Percentiles rank a stretch among this genome's conserved stretches.
These are phyloP conservation scores for Poeciliopsis paucimaculata DNA, from an alignment of 2,797 vertebrate species.

Conservation along the genomic window DNA sequence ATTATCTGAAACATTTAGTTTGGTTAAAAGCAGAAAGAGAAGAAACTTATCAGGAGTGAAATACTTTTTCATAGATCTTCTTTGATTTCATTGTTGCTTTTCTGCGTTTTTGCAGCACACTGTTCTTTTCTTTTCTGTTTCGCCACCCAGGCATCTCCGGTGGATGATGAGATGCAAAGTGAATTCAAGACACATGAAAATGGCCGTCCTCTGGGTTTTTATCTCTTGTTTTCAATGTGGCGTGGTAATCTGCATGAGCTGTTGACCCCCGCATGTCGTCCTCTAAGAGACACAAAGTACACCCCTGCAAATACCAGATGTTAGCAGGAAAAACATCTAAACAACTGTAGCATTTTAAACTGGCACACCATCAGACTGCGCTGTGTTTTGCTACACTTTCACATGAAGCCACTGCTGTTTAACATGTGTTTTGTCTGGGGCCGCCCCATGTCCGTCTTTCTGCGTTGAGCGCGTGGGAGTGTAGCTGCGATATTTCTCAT, in stretches of 20 bases:
- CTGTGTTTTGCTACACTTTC: constrained; percentile 50
- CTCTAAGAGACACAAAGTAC: constrained; percentile 4
- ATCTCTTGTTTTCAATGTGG: constrained; percentile 27
- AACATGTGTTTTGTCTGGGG: constrained; percentile 61
- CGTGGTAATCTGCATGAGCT: constrained; percentile 23
- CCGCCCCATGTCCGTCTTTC: constrained; percentile 17
- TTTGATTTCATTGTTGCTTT: background rate
- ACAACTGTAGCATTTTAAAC: constrained; percentile 43
- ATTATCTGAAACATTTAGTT: background rate
- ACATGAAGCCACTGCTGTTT: constrained; percentile 26
- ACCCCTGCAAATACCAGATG: constrained; percentile 43
- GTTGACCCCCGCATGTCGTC: constrained; percentile 39
- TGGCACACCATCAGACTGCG: constrained; percentile 34
- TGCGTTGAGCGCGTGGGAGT: constrained; percentile 50
- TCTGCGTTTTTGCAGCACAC: constrained; percentile 34
- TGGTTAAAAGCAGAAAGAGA: background rate
- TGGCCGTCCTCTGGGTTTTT: constrained; percentile 18
- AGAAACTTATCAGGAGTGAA: background rate
- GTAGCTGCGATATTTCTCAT: constrained; percentile 64
- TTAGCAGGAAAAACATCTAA: constrained; percentile 35
- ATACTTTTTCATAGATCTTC: background rate
- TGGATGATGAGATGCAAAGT: constrained; percentile 40
- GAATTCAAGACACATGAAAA: constrained; percentile 29
- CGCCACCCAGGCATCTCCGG: constrained; percentile 30
- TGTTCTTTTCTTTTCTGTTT: constrained; percentile 10